Evolutionary conservation across 2,888 invertebrate genomes (phyloP), one percentile per base, ranked within the genome.

Genomic region (Luperina nickerlii): DNA sequence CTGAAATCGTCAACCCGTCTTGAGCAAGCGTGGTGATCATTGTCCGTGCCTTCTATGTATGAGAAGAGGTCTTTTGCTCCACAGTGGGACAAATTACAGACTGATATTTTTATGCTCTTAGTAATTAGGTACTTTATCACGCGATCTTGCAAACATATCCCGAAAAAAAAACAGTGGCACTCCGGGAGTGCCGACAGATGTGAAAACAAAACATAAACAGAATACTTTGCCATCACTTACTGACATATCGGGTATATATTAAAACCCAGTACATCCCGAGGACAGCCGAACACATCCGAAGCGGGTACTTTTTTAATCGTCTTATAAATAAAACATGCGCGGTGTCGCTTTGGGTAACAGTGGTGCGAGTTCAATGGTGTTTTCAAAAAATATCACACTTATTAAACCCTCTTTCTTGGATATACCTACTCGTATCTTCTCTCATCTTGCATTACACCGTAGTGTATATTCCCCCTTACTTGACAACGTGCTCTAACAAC

Each of bases 401-500:
- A 63, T 9, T n/a, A 32, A 8, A 63, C 18, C 32, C 11, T 5
- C 3, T 32, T 9, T 38, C 38, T 38, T 65, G 38, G 38, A 38
- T 38, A 38, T 48, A 48, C 38, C 38, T 38, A 38, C 48, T 48
- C 4, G 48, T 76, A 24, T 15, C 1, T 48, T 24, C 18, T 15
- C n/a, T 38, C 54, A 57, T 74, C 63, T 77, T 45, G 54, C 63
- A 42, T 76, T 54, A 76, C n/a, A 76, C 67, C 13, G 20, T 71
- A 76, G 76, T 88, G 71, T 72, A 72, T 0, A 68, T 32, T 71
- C 48, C 8, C 67, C 84, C n/a, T 83, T 67, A 85, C 3, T 45
- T 57, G 13, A 68, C 78, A 79, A 88, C 80, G 83, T 89, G 82
- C 81, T 89, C 76, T 73, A 68, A 83, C 83, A 87, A 87, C 80